A percentile compares a stretch with the other conserved stretches of the same genome.
These are phyloP conservation scores for Verasper variegatus DNA, from an alignment of 2,113 vertebrate genomes.

Conservation along the genomic window DNA sequence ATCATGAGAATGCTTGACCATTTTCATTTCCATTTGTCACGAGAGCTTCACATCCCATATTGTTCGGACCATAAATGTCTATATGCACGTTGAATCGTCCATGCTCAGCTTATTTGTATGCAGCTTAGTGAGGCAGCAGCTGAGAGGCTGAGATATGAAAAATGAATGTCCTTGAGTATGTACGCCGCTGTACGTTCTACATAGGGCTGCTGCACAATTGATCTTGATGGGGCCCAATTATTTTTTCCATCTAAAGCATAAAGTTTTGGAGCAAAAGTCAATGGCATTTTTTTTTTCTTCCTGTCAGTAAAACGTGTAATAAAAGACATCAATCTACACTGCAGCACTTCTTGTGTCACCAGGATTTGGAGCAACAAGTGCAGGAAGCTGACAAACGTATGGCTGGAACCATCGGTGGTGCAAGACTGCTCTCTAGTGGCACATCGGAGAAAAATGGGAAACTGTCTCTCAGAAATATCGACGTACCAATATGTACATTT, in stretches of 20 bases:
- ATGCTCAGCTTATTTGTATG: conserved; percentile 50
- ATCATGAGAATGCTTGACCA: not conserved
- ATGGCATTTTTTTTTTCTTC: conserved; percentile 35
- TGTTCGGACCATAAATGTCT: not conserved
- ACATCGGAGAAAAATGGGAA: not conserved
- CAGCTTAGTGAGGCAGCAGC: conserved; percentile 28
- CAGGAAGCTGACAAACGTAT: not conserved
- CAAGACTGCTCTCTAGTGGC: conserved; percentile 73
- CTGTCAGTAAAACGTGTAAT: conserved; percentile 9
- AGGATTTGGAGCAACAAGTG: conserved; percentile 62
- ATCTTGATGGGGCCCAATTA: conserved; percentile 54
- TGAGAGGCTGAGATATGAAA: conserved; percentile 49
- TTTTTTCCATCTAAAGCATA: conserved; percentile 33
- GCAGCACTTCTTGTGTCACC: not conserved
- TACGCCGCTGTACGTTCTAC: conserved; percentile 24
- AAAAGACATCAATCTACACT: conserved; percentile 31
- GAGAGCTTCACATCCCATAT: not conserved
- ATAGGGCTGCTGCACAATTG: conserved; percentile 17
- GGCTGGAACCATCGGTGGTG: conserved; percentile 10
- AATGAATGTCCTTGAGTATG: conserved; percentile 56
- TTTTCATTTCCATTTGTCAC: no score
- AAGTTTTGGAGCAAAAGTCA: conserved; percentile 37
- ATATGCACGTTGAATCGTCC: not conserved
- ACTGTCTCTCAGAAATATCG: not conserved
- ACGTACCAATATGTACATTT: not conserved